A percentile compares a stretch with the other conserved stretches of the same genome.
Evolutionary conservation across 2,797 vertebrate species (phyloP).

Genomic region (Syngnathus acus): DNA sequence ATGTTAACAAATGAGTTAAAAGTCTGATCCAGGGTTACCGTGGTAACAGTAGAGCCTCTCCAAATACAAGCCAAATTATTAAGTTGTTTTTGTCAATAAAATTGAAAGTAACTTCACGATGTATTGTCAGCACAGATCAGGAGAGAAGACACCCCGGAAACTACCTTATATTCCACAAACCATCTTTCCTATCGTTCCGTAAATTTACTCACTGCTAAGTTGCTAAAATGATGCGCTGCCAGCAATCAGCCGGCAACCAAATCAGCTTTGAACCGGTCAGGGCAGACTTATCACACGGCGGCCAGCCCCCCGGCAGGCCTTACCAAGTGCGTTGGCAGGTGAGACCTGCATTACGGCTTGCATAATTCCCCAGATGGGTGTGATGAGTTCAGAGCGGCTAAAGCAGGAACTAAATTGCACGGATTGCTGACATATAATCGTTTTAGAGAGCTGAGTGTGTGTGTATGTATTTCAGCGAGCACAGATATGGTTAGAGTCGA

Average conservation of each 20-base stretch:
- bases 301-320: constrained; percentile 52
- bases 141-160: too few relatives aligned
- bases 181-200: constrained; percentile 5
- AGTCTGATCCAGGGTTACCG: too few relatives aligned
- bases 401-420: constrained; percentile 66
- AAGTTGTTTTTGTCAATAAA: neutral
- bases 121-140: neutral
- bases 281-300: constrained; percentile 71
- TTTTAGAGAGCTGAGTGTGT: constrained; percentile 57
- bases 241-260: constrained; percentile 62
- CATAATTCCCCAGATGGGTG: constrained; percentile 74
- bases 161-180: neutral
- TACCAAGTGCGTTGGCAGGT: constrained; percentile 61
- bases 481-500: constrained; percentile 19
- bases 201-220: constrained; percentile 42
- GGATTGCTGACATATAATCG: constrained; percentile 74
- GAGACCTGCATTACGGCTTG: constrained; percentile 64
- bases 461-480: constrained; percentile 14
- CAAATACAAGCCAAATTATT: neutral
- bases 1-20: too few relatives aligned
- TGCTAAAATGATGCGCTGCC: constrained; percentile 75
- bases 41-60: neutral
- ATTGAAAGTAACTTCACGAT: neutral
- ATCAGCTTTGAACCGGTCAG: constrained; percentile 74
- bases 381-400: constrained; percentile 71